phyloP scores from a whole-genome alignment of 2,888 invertebrate genomes.

The Aphodius sticticus region DNA sequence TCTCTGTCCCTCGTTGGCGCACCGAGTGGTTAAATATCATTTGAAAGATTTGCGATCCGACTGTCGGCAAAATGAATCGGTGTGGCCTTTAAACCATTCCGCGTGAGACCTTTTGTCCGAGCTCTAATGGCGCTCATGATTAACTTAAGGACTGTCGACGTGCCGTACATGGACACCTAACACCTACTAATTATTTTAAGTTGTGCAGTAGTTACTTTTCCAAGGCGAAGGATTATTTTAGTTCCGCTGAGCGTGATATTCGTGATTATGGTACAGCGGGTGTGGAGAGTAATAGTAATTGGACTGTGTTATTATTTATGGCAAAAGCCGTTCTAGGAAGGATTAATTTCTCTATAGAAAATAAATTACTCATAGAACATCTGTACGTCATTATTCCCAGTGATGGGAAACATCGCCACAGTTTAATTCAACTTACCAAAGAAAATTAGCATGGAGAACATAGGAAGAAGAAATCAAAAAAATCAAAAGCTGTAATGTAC shows the following conservation, averaged over 20 bases:
- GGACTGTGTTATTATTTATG: background rate
- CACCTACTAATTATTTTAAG: background rate
- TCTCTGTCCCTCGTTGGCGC: background rate
- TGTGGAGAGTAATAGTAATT: background rate
- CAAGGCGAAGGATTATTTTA: background rate
- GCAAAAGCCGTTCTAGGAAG: background rate
- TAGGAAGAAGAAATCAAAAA: no score
- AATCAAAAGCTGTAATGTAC: no score
- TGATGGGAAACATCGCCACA: no score
- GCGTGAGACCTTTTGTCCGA: slow-evolving; percentile 4
- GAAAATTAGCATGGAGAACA: no score
- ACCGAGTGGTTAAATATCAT: background rate
- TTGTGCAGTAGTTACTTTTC: slow-evolving; percentile 4
- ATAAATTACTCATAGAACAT: no score
- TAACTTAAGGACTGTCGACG: slow-evolving; percentile 4
- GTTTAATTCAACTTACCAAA: no score
- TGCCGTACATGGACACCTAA: background rate
- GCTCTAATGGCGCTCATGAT: slow-evolving; percentile 4
- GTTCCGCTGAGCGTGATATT: background rate
- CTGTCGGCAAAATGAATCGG: background rate
- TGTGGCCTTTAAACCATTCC: background rate
- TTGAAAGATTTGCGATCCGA: slow-evolving; percentile 4
- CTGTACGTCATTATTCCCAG: no score
- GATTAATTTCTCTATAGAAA: no score
- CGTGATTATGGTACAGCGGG: background rate